Evolutionary conservation across 1,140 invertebrate genomes (phyloP).

Genomic region (Rhopalosiphum maidis): DNA sequence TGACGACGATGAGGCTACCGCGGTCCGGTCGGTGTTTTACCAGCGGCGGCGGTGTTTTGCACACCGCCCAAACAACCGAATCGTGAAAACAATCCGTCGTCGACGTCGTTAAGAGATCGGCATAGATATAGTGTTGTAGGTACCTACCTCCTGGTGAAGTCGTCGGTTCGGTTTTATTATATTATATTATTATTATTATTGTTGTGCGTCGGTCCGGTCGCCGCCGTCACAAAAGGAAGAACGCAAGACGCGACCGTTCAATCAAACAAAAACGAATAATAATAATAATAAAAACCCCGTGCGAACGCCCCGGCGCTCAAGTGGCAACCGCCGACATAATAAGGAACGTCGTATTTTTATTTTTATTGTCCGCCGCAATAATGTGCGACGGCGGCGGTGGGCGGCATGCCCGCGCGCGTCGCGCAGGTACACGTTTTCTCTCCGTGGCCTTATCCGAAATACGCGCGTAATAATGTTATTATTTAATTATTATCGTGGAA

Average conservation of each 20-base stretch:
- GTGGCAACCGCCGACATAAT: constrained; percentile 25
- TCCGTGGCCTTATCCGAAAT: constrained; percentile 11
- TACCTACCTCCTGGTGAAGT: neutral
- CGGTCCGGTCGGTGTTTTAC: neutral
- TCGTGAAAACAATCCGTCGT: constrained; percentile 40
- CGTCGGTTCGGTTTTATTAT: constrained; percentile 19
- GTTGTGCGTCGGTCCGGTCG: constrained; percentile 29
- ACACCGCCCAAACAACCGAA: constrained; percentile 6
- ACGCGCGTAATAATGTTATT: constrained; percentile 26
- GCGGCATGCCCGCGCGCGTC: neutral
- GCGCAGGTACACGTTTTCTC: neutral
- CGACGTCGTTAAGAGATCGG: constrained; percentile 48
- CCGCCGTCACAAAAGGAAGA: constrained; percentile 42
- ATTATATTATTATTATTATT: constrained; percentile 34
- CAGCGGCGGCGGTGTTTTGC: neutral
- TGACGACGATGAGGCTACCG: constrained; percentile 22
- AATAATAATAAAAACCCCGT: constrained; percentile 43
- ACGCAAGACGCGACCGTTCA: constrained; percentile 28
- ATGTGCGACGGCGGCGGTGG: neutral
- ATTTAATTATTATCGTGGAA: constrained; percentile 30
- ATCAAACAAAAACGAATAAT: constrained; percentile 42
- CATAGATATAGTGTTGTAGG: neutral
- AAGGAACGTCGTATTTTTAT: constrained; percentile 36
- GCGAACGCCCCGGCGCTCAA: constrained; percentile 42
- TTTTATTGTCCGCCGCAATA: constrained; percentile 27